phyloP scores from a whole-genome alignment of 2,888 invertebrate genomes.

The Tridacna gigas region DNA sequence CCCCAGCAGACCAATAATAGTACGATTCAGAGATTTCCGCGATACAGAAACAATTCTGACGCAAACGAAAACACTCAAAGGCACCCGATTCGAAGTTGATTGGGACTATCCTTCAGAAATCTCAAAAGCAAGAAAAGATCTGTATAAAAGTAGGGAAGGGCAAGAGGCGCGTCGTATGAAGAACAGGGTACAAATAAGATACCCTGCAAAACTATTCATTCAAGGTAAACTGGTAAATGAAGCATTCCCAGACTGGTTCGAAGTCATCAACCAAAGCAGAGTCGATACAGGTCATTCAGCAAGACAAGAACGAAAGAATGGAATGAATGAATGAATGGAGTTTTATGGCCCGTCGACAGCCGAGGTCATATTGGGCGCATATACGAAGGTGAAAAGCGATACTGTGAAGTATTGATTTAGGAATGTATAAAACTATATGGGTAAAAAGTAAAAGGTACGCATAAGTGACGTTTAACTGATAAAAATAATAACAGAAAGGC shows the following conservation, averaged over 20 bases:
- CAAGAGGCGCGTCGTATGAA: background rate
- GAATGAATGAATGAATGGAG: no score
- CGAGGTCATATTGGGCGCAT: no score
- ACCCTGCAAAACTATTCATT: background rate
- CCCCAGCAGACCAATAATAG: background rate
- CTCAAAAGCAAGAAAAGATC: background rate
- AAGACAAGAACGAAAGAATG: background rate
- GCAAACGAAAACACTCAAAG: background rate
- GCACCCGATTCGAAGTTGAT: background rate
- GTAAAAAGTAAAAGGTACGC: no score
- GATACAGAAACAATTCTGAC: background rate
- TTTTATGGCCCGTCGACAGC: no score
- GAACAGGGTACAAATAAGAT: constrained; percentile 5
- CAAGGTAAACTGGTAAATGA: background rate
- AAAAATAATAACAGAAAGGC: no score
- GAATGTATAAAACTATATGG: no score
- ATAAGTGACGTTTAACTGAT: no score
- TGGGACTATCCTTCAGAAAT: background rate
- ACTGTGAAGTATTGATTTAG: no score
- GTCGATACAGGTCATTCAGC: background rate
- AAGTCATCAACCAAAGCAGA: background rate
- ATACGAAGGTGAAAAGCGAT: no score
- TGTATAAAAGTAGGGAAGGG: background rate
- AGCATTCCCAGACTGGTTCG: constrained; percentile 5
- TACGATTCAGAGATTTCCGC: background rate